Conservation (phyloP, 2,797 vertebrate genomes). For the Acanthiza pusilla region DNA sequence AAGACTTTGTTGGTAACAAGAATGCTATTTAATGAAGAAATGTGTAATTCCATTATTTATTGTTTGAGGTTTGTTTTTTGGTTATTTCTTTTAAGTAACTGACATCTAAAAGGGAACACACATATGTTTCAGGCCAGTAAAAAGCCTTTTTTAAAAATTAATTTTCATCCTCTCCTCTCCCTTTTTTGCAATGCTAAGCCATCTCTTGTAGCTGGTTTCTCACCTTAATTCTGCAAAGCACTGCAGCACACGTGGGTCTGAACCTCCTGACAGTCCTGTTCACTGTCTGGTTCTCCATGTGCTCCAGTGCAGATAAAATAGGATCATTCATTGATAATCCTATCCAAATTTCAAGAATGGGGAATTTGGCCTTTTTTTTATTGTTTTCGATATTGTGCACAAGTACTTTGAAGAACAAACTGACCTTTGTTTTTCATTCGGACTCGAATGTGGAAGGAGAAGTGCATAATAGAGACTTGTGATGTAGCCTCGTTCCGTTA, state of each 20-base stretch:
- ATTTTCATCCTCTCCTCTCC: not conserved
- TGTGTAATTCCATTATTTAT: slow-evolving; percentile 78
- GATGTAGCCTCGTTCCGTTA: slow-evolving; percentile 48
- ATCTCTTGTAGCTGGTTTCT: slow-evolving; percentile 1
- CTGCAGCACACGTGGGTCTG: not conserved
- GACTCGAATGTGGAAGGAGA: slow-evolving; percentile 21
- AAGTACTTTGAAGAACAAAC: not conserved
- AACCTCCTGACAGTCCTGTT: not conserved
- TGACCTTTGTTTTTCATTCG: slow-evolving; percentile 19
- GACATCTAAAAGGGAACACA: slow-evolving; percentile 57
- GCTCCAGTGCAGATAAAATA: not conserved
- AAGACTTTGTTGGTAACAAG: slow-evolving; percentile 68
- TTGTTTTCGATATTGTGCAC: slow-evolving; percentile 3
- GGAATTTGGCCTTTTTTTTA: not conserved
- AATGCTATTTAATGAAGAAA: slow-evolving; percentile 77
- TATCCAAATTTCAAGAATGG: not conserved
- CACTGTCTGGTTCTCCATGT: not conserved
- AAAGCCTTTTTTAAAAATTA: slow-evolving; percentile 11
- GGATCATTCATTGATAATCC: not conserved
- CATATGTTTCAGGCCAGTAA: slow-evolving; percentile 38
- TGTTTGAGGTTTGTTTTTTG: slow-evolving; percentile 73
- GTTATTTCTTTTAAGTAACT: slow-evolving; percentile 39
- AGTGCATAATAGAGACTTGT: slow-evolving; percentile 19
- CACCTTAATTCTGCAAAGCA: not conserved
- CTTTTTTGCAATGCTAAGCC: not conserved